Percentiles rank a stretch among this genome's conserved stretches.
Conservation (phyloP, 1,140 invertebrate species). For the Lutraria rhynchaena region DNA sequence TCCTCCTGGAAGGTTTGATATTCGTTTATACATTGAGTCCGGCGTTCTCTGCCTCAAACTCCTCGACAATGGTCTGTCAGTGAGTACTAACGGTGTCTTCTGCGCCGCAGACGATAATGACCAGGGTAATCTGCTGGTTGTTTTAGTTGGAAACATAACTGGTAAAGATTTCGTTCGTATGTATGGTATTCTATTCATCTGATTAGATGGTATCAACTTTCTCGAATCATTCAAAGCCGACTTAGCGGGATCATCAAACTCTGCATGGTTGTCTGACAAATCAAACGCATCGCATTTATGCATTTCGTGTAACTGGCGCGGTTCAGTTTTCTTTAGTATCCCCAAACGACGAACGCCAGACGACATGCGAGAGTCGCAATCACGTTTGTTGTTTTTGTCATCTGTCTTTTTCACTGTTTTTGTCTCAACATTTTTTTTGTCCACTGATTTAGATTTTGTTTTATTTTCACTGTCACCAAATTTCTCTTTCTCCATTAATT, state of each 20-base stretch:
- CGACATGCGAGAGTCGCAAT: background rate
- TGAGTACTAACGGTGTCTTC: conserved; percentile 6
- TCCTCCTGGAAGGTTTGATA: conserved; percentile 28
- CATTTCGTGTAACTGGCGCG: conserved; percentile 8
- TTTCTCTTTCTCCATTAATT: background rate
- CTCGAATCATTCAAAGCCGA: background rate
- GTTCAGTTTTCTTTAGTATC: conserved; percentile 15
- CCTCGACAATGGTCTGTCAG: conserved; percentile 36
- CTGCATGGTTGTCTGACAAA: background rate
- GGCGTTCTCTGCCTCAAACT: conserved; percentile 25
- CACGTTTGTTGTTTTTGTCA: conserved; percentile 1
- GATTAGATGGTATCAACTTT: background rate
- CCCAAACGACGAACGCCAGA: conserved; percentile 14
- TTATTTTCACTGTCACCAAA: background rate
- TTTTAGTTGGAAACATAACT: conserved; percentile 45
- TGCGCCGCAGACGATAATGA: background rate
- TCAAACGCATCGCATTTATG: conserved; percentile 50
- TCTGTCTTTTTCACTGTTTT: background rate
- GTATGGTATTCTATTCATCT: conserved; percentile 11
- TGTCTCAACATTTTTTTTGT: background rate
- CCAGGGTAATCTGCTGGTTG: conserved; percentile 1
- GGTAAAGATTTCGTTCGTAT: conserved; percentile 47
- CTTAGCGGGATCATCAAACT: background rate
- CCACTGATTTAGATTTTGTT: background rate
- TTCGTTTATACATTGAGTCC: conserved; percentile 41